Conservation (phyloP, 2,797 vertebrate genomes). For the Sphenopsis melanotis region DNA sequence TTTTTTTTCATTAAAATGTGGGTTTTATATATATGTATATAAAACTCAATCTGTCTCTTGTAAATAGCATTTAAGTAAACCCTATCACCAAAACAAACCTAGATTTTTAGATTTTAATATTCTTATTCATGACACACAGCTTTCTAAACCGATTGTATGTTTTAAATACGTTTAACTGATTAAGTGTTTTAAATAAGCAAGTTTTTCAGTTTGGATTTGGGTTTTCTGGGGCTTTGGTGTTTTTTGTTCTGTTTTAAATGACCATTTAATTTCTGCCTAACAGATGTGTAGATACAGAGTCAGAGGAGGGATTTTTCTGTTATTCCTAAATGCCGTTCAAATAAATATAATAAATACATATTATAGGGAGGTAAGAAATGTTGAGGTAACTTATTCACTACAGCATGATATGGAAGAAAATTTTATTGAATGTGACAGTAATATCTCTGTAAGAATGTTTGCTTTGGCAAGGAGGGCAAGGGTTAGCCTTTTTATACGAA, state of each 20-base stretch:
- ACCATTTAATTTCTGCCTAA: not conserved
- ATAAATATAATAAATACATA: not conserved
- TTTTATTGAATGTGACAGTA: not conserved
- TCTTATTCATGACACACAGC: not conserved
- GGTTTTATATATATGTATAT: not conserved
- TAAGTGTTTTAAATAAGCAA: not conserved
- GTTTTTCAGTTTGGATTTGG: not conserved
- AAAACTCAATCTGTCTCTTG: not conserved
- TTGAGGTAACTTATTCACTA: not conserved
- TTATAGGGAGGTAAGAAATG: not conserved
- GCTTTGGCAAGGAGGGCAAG: not conserved
- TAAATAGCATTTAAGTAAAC: not conserved
- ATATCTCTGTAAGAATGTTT: not conserved
- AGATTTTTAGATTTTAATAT: too few species aligned
- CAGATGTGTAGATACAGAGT: not conserved
- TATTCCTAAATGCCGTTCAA: not conserved
- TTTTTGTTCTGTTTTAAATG: not conserved
- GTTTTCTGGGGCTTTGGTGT: rapidly evolving
- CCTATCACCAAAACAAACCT: not conserved
- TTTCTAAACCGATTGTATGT: not conserved
- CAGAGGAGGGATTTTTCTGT: not conserved
- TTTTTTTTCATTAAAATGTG: not conserved
- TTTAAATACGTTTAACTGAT: not conserved
- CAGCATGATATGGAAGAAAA: not conserved
- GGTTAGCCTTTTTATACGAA: not conserved